These are phyloP conservation scores for Pungitius pungitius DNA, from an alignment of 2,113 vertebrate species.

Conservation along the genomic window DNA sequence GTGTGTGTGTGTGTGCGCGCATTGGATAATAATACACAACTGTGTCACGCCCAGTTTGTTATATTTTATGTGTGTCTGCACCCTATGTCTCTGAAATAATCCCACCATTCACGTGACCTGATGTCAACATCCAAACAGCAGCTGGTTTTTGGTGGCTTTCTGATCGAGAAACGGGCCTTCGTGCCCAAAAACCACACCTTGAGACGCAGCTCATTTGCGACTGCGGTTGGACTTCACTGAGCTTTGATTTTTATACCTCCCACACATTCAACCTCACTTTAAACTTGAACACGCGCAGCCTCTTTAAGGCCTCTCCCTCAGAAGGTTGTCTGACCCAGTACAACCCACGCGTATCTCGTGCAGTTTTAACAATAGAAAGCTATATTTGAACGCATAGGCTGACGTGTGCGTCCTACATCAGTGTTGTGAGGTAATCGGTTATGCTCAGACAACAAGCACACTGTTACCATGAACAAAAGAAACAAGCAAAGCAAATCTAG, in stretches of 20 bases:
- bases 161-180: conserved; percentile 44
- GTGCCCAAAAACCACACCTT: conserved; percentile 51
- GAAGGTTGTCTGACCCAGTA: conserved; percentile 12
- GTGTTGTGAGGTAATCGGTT: neutral
- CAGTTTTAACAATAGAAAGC: neutral
- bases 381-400: neutral
- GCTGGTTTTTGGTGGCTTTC: conserved; percentile 34
- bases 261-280: conserved; percentile 27
- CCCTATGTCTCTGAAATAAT: conserved; percentile 41
- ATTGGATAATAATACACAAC: conserved; percentile 13
- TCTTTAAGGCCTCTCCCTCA: neutral
- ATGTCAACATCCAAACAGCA: conserved; percentile 51
- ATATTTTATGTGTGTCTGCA: neutral
- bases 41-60: conserved; percentile 22
- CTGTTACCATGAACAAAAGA: neutral
- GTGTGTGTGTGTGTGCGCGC: conserved; percentile 40
- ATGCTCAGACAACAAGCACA: neutral
- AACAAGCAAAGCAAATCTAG: neutral
- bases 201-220: conserved; percentile 35
- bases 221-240: conserved; percentile 36
- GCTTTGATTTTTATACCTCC: conserved; percentile 36
- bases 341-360: neutral
- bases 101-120: conserved; percentile 29
- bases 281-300: neutral
- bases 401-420: neutral